Evolutionary conservation across 2,113 vertebrate genomes (phyloP), one percentile per base, ranked within the genome.

Genomic region (Ptilorrhoa leucosticta): DNA sequence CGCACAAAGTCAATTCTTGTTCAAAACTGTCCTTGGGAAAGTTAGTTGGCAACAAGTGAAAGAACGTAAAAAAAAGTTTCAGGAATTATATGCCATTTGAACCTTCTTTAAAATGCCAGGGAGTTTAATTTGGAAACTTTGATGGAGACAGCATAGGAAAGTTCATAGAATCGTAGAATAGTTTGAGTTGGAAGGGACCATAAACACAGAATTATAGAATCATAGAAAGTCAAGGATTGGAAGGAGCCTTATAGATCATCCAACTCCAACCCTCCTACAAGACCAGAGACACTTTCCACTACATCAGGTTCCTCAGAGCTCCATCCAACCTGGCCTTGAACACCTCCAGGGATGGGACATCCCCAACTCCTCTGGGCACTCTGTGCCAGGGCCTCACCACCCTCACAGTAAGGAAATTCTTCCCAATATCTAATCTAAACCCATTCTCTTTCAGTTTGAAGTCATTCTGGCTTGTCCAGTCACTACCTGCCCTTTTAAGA

Each of bases 381-480:
- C 9, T 50, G 10, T 44, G 17, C 17, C 40, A 48, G 21, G 26
- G 31, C 2, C 14, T 72, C 21, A 35, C 9, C 12, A 48, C 6
- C 4, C 13, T 24, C 85, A 42, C 9, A 56, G 17, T 27, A 80
- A 42, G 71, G 3, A 24, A 47, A 40, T 54, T 47, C 30, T 35
- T 79, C 20, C 9, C 48, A 11, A 63, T 54, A 35, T 12, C 57
- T 12, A 17, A 63, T 40, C 10, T 27, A 12, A 57, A 31, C 14
- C 16, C 44, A 26, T 7, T 31, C 3, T 56, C 15, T 16, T 61
- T 63, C 35, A 15, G 8, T 64, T 48, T 56, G 11, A 56, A 64
- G 9, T 26, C 4, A 48, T 64, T 71, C 20, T 40, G 1, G 0
- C 12, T 56, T 48, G 13, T 53, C 23, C 3, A 1, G 15, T 17